phyloP scores from a whole-genome alignment of 2,797 vertebrate species.

The Sebastes flavidus region DNA sequence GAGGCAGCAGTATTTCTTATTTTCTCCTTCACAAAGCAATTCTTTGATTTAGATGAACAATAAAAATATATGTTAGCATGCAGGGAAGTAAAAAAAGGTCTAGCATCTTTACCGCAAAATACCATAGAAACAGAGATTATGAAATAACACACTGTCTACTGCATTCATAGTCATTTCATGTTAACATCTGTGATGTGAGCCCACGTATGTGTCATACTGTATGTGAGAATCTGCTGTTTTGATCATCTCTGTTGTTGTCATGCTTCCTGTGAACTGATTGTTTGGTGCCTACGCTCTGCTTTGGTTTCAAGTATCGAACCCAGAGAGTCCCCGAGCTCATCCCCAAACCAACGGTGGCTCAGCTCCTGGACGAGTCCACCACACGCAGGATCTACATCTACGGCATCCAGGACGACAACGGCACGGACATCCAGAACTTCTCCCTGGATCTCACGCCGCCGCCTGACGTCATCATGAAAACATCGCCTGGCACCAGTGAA shows the following conservation, averaged over 20 bases:
- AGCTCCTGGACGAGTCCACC: slow-evolving; percentile 82
- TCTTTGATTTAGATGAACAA: not conserved
- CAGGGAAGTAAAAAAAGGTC: not conserved
- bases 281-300: not conserved
- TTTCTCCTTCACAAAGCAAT: not conserved
- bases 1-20: not conserved
- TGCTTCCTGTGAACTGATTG: not conserved
- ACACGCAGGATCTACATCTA: slow-evolving; percentile 89
- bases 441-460: slow-evolving; percentile 94
- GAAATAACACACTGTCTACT: not conserved
- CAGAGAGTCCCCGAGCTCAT: slow-evolving; percentile 89
- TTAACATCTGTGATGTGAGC: not conserved
- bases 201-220: not conserved
- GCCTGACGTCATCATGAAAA: slow-evolving; percentile 92
- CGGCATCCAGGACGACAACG: slow-evolving; percentile 93
- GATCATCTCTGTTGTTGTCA: not conserved
- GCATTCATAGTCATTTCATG: not conserved
- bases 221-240: not conserved
- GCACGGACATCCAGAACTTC: slow-evolving; percentile 92
- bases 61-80: not conserved
- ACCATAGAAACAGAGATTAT: not conserved
- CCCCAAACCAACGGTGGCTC: slow-evolving; percentile 78
- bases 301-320: slow-evolving; percentile 89
- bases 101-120: not conserved
- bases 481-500: slow-evolving; percentile 92